Conservation (phyloP, 2,888 invertebrate species). For the Rambutsinella grinnellia region DNA sequence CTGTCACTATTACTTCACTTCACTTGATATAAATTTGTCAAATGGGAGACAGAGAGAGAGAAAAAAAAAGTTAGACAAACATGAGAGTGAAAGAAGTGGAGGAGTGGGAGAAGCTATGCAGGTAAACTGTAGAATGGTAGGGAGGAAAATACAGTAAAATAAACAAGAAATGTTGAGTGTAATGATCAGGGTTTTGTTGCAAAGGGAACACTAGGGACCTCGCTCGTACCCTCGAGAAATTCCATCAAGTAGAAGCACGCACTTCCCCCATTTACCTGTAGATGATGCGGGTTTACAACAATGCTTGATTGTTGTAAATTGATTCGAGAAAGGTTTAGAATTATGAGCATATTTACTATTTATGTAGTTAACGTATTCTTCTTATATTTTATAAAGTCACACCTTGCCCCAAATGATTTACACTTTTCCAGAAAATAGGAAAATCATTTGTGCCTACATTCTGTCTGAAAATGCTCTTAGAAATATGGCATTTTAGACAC, state of each 20-base stretch:
- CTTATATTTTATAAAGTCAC: no score
- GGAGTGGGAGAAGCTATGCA: no score
- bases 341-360: not conserved
- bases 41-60: not conserved
- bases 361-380: not conserved
- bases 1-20: not conserved
- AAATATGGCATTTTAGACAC: not conserved
- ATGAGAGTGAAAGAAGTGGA: not conserved
- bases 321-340: not conserved
- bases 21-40: not conserved
- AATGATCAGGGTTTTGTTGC: constrained; percentile 3
- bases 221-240: no score
- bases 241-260: no score
- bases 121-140: not conserved
- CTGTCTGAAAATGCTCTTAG: not conserved
- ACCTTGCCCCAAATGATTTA: no score
- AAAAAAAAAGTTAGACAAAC: not conserved
- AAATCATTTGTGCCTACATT: no score
- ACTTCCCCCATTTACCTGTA: not conserved
- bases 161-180: not conserved
- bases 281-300: not conserved
- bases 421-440: no score
- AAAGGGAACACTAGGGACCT: constrained; percentile 40
- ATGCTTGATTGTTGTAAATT: not conserved
- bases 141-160: not conserved